Evolutionary conservation across 1,140 invertebrate genomes (phyloP).

Genomic region (Drosophila guanche): DNA sequence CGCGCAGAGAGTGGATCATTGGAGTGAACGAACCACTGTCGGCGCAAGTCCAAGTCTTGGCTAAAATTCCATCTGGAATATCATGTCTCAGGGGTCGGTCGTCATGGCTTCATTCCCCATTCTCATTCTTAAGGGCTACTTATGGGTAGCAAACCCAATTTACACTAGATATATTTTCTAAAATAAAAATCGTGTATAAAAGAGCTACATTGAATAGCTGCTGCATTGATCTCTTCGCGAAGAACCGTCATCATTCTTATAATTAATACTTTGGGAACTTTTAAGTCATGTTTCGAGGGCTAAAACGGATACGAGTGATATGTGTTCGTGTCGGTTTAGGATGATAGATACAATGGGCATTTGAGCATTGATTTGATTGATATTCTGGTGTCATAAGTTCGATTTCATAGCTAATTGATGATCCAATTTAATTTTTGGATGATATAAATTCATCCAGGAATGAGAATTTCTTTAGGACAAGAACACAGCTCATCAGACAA

Average conservation of each 20-base stretch:
- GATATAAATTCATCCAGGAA: background rate
- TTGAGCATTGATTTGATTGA: conserved; percentile 45
- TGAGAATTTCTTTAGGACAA: too few species aligned
- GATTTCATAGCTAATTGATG: conserved; percentile 32
- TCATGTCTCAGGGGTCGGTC: conserved; percentile 3
- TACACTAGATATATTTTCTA: conserved; percentile 41
- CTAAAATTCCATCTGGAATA: conserved; percentile 43
- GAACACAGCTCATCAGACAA: conserved; percentile 55
- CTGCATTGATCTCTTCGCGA: conserved; percentile 27
- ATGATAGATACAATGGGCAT: conserved; percentile 65
- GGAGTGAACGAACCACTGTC: conserved; percentile 20
- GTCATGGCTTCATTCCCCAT: too few species aligned
- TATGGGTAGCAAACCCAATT: conserved; percentile 15
- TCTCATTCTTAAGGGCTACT: conserved; percentile 15
- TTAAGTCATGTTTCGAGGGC: conserved; percentile 42
- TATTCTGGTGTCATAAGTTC: conserved; percentile 17
- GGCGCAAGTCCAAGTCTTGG: conserved; percentile 51
- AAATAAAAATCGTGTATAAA: conserved; percentile 48
- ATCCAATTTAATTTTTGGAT: background rate
- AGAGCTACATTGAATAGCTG: conserved; percentile 49
- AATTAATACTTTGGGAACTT: conserved; percentile 78
- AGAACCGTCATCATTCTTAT: conserved; percentile 46
- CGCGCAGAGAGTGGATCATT: conserved; percentile 40
- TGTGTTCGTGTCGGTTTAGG: conserved; percentile 65
- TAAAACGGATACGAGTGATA: conserved; percentile 64